Evolutionary conservation across 2,888 invertebrate species (phyloP), one percentile per base, ranked within the genome.

Genomic region (Phasia obesa): DNA sequence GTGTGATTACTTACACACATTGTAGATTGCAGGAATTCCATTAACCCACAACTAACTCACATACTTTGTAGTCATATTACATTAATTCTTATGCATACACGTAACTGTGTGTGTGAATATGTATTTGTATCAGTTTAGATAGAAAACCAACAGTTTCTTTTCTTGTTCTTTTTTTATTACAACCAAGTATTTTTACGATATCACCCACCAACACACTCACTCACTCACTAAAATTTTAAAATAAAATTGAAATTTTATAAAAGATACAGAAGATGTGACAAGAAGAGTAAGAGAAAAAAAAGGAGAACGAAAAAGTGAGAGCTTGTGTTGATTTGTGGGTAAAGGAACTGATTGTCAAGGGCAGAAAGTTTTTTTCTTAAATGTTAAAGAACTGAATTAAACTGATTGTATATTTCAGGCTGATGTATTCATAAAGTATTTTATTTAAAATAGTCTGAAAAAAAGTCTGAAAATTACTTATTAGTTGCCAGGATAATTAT

Each of bases 131-230:
- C 21, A 19, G 42, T 47, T 21, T 62, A 17, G 11, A 55, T 75
- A 70, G 23, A 27, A 13, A 55, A 31, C 11, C 5, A 25, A 47
- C 5, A 17, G 23, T 23, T 42, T 13, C 47, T n/a, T 23, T 59
- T 25, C 49, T 19, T 51, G 0, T 35, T 15, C 0, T 7, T n/a
- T 17, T 57, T 74, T 73, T 74, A 78, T 65, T 44, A 31, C 62
- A 64, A 51, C n/a, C 44, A 64, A 57, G 21, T 44, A 62, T 62
- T 81, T 76, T 76, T 71, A 81, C 57, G 59, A 53, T 67, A 27
- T 27, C 59, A 15, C 17, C 44, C 42, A 69, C 21, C 17, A 67
- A 51, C 21, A 42, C 67, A 35, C 35, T 35, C 11, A 35, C 9
- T 11, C 67, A 25, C 67, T 62, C 19, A 19, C 44, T 65, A 70